Evolutionary conservation across 2,113 vertebrate genomes (phyloP).

Genomic region (Poeciliopsis turrubarensis): DNA sequence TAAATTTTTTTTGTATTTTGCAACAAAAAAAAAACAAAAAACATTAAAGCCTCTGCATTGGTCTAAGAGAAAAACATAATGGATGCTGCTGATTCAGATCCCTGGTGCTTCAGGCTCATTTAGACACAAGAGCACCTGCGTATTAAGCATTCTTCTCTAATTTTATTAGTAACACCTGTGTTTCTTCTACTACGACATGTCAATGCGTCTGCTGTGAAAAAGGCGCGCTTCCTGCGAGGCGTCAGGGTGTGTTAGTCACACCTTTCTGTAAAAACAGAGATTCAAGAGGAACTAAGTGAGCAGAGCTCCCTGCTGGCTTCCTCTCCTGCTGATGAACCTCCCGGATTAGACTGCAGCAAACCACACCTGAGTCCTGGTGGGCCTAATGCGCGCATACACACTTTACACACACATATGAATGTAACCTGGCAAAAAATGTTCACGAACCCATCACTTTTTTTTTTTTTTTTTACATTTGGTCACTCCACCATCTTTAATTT

Average conservation of each 20-base stretch:
- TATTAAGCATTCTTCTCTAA: neutral
- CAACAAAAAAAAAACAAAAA: neutral
- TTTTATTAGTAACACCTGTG: constrained; percentile 30
- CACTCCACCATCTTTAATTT: no score
- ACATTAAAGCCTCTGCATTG: neutral
- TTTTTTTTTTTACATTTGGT: no score
- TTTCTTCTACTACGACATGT: constrained; percentile 14
- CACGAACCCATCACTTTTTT: no score
- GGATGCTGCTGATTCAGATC: neutral
- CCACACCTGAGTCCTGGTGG: constrained; percentile 48
- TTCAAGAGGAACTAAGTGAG: constrained; percentile 44
- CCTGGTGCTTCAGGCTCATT: neutral
- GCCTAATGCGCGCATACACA: constrained; percentile 4
- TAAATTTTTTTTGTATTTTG: neutral
- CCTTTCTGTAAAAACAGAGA: constrained; percentile 36
- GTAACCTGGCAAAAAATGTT: no score
- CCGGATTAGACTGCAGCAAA: constrained; percentile 60
- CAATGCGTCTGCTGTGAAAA: constrained; percentile 13
- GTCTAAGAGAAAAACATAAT: neutral
- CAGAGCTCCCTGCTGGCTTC: constrained; percentile 47
- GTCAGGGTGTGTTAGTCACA: constrained; percentile 41
- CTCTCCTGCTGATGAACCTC: constrained; percentile 65
- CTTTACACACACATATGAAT: neutral
- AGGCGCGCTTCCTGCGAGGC: constrained; percentile 10
- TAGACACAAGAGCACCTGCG: constrained; percentile 5